Percentiles rank a stretch among this genome's conserved stretches.
These are phyloP conservation scores for Eulacestoma nigropectus DNA, from an alignment of 2,113 vertebrate genomes.

Conservation along the genomic window DNA sequence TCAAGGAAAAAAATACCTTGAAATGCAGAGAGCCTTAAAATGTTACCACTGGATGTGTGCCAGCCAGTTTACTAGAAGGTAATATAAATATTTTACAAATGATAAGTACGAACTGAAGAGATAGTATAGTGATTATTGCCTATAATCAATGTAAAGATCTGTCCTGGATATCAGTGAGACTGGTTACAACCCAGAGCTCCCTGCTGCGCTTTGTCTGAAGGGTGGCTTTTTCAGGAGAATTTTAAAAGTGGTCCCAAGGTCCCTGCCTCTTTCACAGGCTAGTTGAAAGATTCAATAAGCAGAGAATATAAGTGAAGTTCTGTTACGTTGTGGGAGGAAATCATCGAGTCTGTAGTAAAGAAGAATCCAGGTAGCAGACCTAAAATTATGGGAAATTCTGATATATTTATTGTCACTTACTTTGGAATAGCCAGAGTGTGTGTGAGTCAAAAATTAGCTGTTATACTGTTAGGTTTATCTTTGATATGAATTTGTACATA, in stretches of 20 bases:
- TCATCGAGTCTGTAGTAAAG: accelerated
- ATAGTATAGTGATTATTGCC: not conserved
- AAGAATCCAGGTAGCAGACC: not conserved
- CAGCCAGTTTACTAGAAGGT: not conserved
- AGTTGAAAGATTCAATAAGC: not conserved
- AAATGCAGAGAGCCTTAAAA: not conserved
- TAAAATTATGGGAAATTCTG: not conserved
- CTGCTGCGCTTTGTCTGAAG: not conserved
- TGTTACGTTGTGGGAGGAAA: not conserved
- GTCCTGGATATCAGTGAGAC: not conserved
- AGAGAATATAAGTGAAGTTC: not conserved
- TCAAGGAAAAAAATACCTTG: not conserved
- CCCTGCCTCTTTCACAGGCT: not conserved
- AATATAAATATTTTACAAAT: not conserved
- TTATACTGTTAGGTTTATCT: not conserved
- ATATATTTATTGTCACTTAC: not conserved
- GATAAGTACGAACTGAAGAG: not conserved
- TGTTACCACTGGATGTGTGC: not conserved
- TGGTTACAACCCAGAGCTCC: not conserved
- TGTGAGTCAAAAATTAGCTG: not conserved
- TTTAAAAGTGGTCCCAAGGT: not conserved
- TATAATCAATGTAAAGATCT: not conserved
- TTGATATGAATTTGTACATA: not conserved
- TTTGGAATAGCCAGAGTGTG: not conserved
- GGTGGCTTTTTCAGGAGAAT: not conserved